These are phyloP conservation scores for Neodiprion pinetum DNA, from an alignment of 1,140 invertebrate genomes.

Conservation along the genomic window DNA sequence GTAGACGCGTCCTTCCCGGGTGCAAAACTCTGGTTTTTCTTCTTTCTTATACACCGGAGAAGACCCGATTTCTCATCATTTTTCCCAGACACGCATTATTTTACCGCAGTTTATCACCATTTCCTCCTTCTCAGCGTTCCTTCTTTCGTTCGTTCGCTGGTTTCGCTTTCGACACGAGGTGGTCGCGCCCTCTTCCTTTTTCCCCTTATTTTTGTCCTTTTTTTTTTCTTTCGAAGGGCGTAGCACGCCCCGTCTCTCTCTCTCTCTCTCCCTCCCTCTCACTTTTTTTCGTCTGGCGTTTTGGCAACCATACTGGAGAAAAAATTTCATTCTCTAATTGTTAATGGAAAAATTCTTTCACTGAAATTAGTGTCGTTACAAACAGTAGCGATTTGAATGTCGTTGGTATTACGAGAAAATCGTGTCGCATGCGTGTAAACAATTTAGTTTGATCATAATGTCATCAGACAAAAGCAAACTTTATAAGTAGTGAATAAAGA, in stretches of 20 bases:
- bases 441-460: no score
- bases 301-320: no score
- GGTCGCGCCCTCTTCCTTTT: background rate
- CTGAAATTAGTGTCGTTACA: no score
- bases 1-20: background rate
- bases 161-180: background rate
- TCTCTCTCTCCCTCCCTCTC: slow-evolving; percentile 18
- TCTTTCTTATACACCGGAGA: slow-evolving; percentile 29
- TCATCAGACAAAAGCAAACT: no score
- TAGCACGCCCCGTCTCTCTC: slow-evolving; percentile 18
- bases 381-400: no score
- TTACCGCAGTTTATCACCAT: slow-evolving; percentile 44
- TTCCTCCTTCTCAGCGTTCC: slow-evolving; percentile 20
- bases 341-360: no score
- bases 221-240: slow-evolving; percentile 36
- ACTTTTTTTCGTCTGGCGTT: slow-evolving; percentile 16
- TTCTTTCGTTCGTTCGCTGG: background rate
- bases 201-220: slow-evolving; percentile 24
- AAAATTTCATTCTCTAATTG: no score
- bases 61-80: slow-evolving; percentile 42
- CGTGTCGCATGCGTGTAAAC: no score
- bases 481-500: no score
- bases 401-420: no score
- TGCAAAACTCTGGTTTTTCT: slow-evolving; percentile 16
- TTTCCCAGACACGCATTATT: slow-evolving; percentile 38